These are phyloP conservation scores for Drosophila leontia DNA, from an alignment of 1,140 invertebrate species.

Conservation along the genomic window DNA sequence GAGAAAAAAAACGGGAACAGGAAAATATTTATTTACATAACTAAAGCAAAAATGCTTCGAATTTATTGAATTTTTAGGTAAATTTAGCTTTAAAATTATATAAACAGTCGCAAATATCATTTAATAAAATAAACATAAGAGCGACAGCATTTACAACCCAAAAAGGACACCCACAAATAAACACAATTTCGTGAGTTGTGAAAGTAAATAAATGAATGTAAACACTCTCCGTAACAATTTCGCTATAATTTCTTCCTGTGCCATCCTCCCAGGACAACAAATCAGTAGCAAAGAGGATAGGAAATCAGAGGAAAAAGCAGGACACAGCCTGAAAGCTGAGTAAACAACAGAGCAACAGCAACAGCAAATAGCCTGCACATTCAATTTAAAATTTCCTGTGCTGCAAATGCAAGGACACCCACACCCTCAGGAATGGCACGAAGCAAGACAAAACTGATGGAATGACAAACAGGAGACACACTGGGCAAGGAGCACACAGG, in stretches of 20 bases:
- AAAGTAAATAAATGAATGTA: constrained; percentile 6
- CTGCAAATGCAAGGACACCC: constrained; percentile 53
- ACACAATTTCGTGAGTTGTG: neutral
- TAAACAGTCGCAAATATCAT: neutral
- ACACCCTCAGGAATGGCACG: neutral
- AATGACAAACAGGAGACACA: constrained; percentile 72
- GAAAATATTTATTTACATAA: neutral
- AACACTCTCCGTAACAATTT: neutral
- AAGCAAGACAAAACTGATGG: constrained; percentile 36
- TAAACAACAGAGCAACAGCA: constrained; percentile 48
- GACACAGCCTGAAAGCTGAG: constrained; percentile 34
- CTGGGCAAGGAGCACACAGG: constrained; percentile 74
- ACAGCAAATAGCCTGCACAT: constrained; percentile 46
- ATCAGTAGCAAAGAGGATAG: constrained; percentile 37
- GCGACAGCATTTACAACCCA: neutral
- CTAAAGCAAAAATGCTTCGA: neutral
- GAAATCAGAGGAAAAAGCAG: constrained; percentile 28
- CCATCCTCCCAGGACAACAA: constrained; percentile 42
- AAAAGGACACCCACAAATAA: neutral
- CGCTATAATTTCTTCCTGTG: neutral
- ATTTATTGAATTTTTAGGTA: neutral
- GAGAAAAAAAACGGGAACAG: neutral
- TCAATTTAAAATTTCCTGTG: constrained; percentile 79
- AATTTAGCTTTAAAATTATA: neutral
- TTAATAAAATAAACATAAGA: neutral